These are phyloP conservation scores for Anoncus sp. DNA, from an alignment of 2,888 invertebrate species.

Conservation along the genomic window DNA sequence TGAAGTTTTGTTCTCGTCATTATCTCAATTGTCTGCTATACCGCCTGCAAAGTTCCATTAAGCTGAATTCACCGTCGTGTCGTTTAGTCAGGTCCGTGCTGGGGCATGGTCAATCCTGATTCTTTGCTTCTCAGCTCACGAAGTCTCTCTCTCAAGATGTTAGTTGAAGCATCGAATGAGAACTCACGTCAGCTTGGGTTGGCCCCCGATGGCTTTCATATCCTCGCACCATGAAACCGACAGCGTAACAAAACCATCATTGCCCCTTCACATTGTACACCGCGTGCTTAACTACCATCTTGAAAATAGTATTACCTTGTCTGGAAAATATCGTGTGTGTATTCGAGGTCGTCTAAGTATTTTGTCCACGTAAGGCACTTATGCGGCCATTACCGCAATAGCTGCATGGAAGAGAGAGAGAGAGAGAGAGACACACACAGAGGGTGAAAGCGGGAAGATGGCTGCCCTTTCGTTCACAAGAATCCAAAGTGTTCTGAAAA, in stretches of 20 bases:
- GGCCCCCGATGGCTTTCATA: constrained; percentile 38
- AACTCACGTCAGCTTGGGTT: constrained; percentile 42
- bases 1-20: constrained; percentile 46
- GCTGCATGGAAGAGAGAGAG: constrained; percentile 5
- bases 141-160: constrained; percentile 27
- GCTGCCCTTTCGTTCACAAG: constrained; percentile 25
- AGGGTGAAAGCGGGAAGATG: constrained; percentile 18
- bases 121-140: constrained; percentile 57
- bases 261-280: constrained; percentile 20
- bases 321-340: constrained; percentile 40
- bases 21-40: constrained; percentile 31
- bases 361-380: constrained; percentile 60
- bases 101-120: constrained; percentile 37
- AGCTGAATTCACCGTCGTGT: constrained; percentile 36
- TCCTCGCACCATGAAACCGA: constrained; percentile 7
- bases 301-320: constrained; percentile 46
- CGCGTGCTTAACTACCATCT: constrained; percentile 51
- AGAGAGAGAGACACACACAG: constrained; percentile 11
- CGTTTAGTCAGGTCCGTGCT: constrained; percentile 15
- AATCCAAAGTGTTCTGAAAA: constrained; percentile 46
- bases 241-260: constrained; percentile 36
- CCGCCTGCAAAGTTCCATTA: constrained; percentile 50
- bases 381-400: constrained; percentile 53
- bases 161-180: constrained; percentile 36
- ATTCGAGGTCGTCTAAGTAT: constrained; percentile 31